Base-by-base conservation (phyloP, 2,113 vertebrate species). In the Myotis brandtii region DNA sequence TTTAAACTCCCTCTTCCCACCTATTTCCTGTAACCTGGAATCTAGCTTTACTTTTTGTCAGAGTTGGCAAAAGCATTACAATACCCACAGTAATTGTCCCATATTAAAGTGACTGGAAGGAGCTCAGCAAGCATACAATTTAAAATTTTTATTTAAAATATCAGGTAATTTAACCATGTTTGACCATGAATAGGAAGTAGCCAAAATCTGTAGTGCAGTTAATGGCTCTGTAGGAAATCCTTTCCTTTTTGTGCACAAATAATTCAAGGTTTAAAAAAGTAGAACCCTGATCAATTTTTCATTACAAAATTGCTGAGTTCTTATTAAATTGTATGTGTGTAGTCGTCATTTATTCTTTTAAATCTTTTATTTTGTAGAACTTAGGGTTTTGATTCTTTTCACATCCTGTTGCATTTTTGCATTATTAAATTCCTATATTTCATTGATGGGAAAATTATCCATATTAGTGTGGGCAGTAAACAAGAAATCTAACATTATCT, bases 341-440 rank as follows among this genome's bases (percentile, higher is more conserved):
- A 18, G 20, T 89, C 54, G 56, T 91, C 52, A 69, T 89, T 90
- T 76, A 54, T 95, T 94, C 59, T 89, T 93, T 89, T 85, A 48
- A 88, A 80, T 25, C 37, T 72, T 95, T 79, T 77, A 50, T 95
- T 96, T 56, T 95, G 43, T 95, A 86, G 48, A 32, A 92, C 86
- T 96, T 93, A 79, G 48, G 4, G 12, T 92, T 91, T 43, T 43
- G 21, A 16, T 76, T 94, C 9, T 93, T 73, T 89, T 77, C 52
- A 93, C 17, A 69, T 13, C 30, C 59, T 84, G 10, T 87, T 95
- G 5, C 13, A 62, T 93, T 83, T 93, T 70, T 18, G 23, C 88
- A 18, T 95, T 90, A 89, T 59, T 94, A 69, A 89, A 77, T 96
- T 84, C 27, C 37, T 93, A 0, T 90, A 34, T 83, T 27, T 96